phyloP scores from a whole-genome alignment of 2,888 invertebrate species.

The Phortica okadai region DNA sequence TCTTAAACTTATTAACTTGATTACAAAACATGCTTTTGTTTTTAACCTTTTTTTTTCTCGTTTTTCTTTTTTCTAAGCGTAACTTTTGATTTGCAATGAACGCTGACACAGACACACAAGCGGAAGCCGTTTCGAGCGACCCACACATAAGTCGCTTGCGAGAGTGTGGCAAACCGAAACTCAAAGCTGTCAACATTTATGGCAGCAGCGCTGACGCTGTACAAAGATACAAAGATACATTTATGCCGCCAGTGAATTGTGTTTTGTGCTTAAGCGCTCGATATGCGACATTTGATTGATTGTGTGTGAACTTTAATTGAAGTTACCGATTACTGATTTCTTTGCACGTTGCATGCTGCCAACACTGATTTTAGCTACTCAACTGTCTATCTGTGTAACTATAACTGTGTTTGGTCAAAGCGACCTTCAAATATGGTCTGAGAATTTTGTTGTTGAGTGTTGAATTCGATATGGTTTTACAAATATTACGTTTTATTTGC shows the following conservation, averaged over 20 bases:
- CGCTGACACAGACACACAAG: not conserved
- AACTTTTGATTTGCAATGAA: not conserved
- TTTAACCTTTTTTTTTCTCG: not conserved
- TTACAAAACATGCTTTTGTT: conserved; percentile 20
- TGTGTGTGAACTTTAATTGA: conserved; percentile 44
- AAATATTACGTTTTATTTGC: not conserved
- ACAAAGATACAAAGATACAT: conserved; percentile 1
- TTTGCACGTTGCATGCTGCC: not conserved
- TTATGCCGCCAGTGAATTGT: not conserved
- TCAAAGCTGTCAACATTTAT: conserved; percentile 27
- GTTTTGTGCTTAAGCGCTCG: not conserved
- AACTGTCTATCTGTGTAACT: not conserved
- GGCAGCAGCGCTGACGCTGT: not conserved
- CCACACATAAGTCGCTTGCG: not conserved
- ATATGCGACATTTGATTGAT: conserved; percentile 39
- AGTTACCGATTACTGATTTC: conserved; percentile 18
- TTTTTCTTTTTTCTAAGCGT: not conserved
- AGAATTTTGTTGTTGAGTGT: not conserved
- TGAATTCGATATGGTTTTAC: not conserved
- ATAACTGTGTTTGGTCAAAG: not conserved
- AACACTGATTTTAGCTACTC: not conserved
- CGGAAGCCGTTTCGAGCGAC: conserved; percentile 20
- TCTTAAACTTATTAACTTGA: conserved; percentile 20
- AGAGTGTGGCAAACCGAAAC: conserved; percentile 27
- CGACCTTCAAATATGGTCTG: conserved; percentile 11